Evolutionary conservation across 2,888 invertebrate genomes (phyloP).

Genomic region (Oscheius sp.): DNA sequence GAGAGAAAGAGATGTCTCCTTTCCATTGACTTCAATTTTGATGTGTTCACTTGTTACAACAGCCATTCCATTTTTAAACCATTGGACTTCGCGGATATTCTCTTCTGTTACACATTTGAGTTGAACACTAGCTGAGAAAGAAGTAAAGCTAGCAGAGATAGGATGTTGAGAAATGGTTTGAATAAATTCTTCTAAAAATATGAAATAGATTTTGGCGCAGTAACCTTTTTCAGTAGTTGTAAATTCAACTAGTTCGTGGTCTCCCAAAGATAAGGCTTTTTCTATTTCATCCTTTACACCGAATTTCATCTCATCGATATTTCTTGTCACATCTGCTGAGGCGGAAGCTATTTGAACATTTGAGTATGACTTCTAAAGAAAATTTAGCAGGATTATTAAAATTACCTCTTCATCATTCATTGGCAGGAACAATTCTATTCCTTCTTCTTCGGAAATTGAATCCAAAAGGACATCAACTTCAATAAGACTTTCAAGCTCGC

Average conservation of each 20-base stretch:
- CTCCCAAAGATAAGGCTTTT: not conserved
- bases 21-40: conserved; percentile 18
- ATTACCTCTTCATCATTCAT: conserved; percentile 32
- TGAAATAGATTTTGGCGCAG: not conserved
- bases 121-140: conserved; percentile 33
- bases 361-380: conserved; percentile 17
- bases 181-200: not conserved
- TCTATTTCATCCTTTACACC: conserved; percentile 31
- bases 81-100: conserved; percentile 36
- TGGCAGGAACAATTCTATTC: conserved; percentile 43
- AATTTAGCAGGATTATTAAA: not conserved
- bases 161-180: conserved; percentile 51
- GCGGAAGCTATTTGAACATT: conserved; percentile 29
- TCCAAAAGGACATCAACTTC: conserved; percentile 52
- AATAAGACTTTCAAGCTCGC: conserved; percentile 37
- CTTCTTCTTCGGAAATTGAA: conserved; percentile 47
- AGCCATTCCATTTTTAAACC: conserved; percentile 56
- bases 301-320: conserved; percentile 38
- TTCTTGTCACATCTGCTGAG: conserved; percentile 31
- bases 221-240: conserved; percentile 15
- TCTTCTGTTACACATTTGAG: conserved; percentile 36
- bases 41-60: conserved; percentile 37
- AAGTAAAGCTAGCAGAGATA: conserved; percentile 35
- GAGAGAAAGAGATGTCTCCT: conserved; percentile 37
- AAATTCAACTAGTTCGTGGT: not conserved